A percentile compares a stretch with the other conserved stretches of the same genome.
These are phyloP conservation scores for Drosophila suboccidentalis DNA, from an alignment of 2,888 invertebrate species.

Conservation along the genomic window DNA sequence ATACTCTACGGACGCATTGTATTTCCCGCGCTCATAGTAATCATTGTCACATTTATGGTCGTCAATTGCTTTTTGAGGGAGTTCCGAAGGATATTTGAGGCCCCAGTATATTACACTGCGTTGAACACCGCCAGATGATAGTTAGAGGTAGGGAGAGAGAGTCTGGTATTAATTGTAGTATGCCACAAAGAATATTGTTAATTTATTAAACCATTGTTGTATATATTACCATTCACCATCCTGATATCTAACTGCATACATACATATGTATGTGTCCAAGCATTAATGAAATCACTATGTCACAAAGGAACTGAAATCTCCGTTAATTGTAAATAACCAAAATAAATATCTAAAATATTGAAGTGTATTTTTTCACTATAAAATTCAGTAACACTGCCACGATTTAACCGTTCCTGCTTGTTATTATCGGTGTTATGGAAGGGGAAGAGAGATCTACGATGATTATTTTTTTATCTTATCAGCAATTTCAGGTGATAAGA, in stretches of 20 bases:
- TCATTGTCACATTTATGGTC: constrained; percentile 5
- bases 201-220: neutral
- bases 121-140: neutral
- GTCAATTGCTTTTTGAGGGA: constrained; percentile 1
- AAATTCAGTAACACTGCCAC: too few relatives aligned
- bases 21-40: constrained; percentile 19
- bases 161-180: neutral
- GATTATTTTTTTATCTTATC: too few relatives aligned
- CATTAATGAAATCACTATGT: neutral
- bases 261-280: neutral
- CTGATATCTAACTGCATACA: neutral
- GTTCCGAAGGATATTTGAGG: neutral
- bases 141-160: neutral
- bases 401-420: too few relatives aligned
- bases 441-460: too few relatives aligned
- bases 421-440: too few relatives aligned
- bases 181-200: neutral
- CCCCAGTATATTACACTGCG: neutral
- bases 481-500: constrained; percentile 14
- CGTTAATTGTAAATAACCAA: neutral
- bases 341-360: neutral
- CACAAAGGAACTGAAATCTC: constrained; percentile 4
- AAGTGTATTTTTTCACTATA: neutral
- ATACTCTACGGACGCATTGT: constrained; percentile 40
- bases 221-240: neutral